phyloP scores from a whole-genome alignment of 1,140 invertebrate genomes.

The Heterodera schachtii region DNA sequence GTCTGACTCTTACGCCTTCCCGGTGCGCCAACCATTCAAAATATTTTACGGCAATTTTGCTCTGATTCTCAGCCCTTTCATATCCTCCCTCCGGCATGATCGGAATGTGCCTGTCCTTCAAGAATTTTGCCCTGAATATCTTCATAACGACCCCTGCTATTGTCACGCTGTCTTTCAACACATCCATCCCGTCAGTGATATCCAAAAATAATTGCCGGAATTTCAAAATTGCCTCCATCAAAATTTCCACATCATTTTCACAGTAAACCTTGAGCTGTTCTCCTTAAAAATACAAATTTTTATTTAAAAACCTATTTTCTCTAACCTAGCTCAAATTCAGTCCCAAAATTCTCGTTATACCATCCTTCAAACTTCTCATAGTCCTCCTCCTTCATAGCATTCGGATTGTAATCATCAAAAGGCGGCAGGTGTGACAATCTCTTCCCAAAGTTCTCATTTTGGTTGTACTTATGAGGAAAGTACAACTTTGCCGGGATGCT shows the following conservation, averaged over 20 bases:
- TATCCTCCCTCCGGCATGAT: neutral
- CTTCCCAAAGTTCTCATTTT: neutral
- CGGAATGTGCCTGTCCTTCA: neutral
- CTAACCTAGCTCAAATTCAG: neutral
- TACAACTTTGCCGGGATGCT: neutral
- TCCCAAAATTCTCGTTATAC: neutral
- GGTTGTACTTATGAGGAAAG: neutral
- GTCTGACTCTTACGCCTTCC: neutral
- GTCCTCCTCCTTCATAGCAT: neutral
- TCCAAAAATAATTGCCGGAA: constrained; percentile 1
- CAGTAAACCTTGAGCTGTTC: neutral
- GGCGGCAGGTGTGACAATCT: neutral
- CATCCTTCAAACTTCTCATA: neutral
- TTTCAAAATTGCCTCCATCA: neutral
- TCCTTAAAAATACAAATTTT: neutral
- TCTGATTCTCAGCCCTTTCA: constrained; percentile 16
- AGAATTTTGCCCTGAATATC: neutral
- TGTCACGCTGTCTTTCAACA: neutral
- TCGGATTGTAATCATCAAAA: neutral
- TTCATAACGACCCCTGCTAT: constrained; percentile 4
- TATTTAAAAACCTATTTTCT: no score
- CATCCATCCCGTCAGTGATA: neutral
- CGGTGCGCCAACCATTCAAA: neutral
- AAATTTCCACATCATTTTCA: constrained; percentile 8
- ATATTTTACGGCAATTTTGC: neutral